Conservation (phyloP, 1,140 invertebrate genomes). For the Wiebesia pumilae region DNA sequence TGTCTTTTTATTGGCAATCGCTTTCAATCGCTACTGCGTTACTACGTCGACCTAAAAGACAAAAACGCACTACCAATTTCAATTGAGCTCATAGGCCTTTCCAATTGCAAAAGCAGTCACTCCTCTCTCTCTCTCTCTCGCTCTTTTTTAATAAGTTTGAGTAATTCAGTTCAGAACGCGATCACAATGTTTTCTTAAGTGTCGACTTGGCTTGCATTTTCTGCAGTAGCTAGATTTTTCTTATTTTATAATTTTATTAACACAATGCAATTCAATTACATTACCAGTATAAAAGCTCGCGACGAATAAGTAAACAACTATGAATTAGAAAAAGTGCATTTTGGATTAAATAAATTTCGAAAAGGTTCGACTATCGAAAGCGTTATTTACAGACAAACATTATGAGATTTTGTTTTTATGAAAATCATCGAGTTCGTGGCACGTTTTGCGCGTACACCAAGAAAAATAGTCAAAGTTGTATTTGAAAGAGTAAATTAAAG, state of each 20-base stretch:
- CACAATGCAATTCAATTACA: neutral
- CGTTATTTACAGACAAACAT: too few relatives aligned
- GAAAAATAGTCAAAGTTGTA: too few relatives aligned
- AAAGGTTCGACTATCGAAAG: too few relatives aligned
- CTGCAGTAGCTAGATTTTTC: neutral
- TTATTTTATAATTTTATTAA: neutral
- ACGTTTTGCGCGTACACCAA: too few relatives aligned
- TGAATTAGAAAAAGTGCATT: neutral
- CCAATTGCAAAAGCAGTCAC: conserved; percentile 30
- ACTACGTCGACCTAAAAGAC: neutral
- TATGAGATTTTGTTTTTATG: too few relatives aligned
- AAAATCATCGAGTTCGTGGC: too few relatives aligned
- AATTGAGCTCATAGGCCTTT: conserved; percentile 39
- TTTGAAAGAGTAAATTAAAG: too few relatives aligned
- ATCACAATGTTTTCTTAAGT: conserved; percentile 16
- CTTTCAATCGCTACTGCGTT: neutral
- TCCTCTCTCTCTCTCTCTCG: conserved; percentile 4
- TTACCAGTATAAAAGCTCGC: neutral
- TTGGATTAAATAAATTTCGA: neutral
- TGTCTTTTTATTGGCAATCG: conserved; percentile 43
- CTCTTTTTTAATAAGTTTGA: conserved; percentile 3
- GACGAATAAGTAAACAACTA: neutral
- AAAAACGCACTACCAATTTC: conserved; percentile 40
- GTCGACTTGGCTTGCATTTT: neutral
- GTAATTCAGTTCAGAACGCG: conserved; percentile 16